Evolutionary conservation across 2,797 vertebrate species (phyloP), one percentile per base, ranked within the genome.

Genomic region (Podarcis lilfordi): DNA sequence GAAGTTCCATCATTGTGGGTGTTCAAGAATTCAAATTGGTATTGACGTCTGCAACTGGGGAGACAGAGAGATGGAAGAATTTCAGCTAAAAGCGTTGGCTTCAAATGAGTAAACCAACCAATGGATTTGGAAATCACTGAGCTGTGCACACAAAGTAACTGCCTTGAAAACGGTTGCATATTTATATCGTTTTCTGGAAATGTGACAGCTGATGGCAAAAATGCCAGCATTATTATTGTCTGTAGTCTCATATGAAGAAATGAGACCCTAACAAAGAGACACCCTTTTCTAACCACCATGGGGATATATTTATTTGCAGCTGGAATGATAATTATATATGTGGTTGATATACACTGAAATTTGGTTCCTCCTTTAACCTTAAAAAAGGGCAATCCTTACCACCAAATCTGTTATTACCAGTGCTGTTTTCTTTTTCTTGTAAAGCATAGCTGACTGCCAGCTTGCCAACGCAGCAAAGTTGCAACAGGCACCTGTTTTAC

Each of bases 281-380:
- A 95, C 69, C 59, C 95, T 92, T 89, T 95, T 61, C 90, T 96
- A 95, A 95, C 95, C 94, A 91, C 89, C 25, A 2, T 19, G 43
- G 45, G 88, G 87, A 92, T 96, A 96, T 94, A 94, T 96, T 96
- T 97, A 94, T 96, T 96, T 96, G 94, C 80, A 93, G 86, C 84
- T 95, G 95, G 95, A 93, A 96, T 95, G 96, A 93, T 96, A 96
- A 97, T 97, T 95, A 94, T 80, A 97, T 82, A n/a, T 89, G 86
- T 86, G 90, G 92, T 81, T 94, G 89, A 92, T 96, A 93, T 92
- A 94, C 93, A 89, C 91, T 94, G 92, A 90, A 95, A 91, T 71
- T 93, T n/a, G 83, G 75, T 93, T 96, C 89, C 91, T 96, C 90
- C 88, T 95, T 94, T 96, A 90, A 37, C 6, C 86, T 95, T 95